A percentile compares a stretch with the other conserved stretches of the same genome.
Evolutionary conservation across 2,113 vertebrate genomes (phyloP).

Genomic region (Marmota monax): DNA sequence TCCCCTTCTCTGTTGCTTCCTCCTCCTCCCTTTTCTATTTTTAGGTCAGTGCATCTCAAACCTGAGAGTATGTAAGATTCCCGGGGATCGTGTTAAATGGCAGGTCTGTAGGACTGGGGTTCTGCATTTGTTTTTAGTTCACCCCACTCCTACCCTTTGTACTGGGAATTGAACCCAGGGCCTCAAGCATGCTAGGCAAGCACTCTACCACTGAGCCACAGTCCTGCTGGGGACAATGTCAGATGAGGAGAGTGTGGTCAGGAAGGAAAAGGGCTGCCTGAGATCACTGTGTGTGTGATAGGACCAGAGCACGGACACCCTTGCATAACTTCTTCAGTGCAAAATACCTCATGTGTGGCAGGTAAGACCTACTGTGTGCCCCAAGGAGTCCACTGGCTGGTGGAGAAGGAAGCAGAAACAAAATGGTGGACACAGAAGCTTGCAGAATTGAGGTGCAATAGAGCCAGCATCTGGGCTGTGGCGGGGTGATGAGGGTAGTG

Average conservation of each 20-base stretch:
- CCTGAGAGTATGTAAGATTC: not conserved
- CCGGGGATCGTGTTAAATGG: not conserved
- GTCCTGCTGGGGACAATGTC: not conserved
- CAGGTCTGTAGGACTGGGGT: not conserved
- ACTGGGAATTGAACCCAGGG: too few species aligned
- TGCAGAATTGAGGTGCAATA: not conserved
- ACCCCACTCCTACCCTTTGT: too few species aligned
- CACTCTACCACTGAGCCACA: too few species aligned
- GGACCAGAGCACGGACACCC: not conserved
- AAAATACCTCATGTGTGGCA: not conserved
- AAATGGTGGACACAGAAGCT: not conserved
- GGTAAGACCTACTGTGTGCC: not conserved
- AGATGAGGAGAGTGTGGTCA: not conserved
- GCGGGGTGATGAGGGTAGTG: accelerated
- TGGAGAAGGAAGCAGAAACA: not conserved
- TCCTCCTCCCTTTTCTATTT: not conserved
- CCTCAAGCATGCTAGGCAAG: too few species aligned
- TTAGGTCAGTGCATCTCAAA: not conserved
- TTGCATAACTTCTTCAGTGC: not conserved
- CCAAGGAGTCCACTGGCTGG: not conserved
- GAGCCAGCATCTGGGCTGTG: not conserved
- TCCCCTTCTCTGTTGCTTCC: not conserved
- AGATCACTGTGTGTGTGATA: not conserved
- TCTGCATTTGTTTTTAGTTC: too few species aligned
- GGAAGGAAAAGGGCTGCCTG: not conserved